These are phyloP conservation scores for Coelopa frigida DNA, from an alignment of 1,140 invertebrate species.

Conservation along the genomic window DNA sequence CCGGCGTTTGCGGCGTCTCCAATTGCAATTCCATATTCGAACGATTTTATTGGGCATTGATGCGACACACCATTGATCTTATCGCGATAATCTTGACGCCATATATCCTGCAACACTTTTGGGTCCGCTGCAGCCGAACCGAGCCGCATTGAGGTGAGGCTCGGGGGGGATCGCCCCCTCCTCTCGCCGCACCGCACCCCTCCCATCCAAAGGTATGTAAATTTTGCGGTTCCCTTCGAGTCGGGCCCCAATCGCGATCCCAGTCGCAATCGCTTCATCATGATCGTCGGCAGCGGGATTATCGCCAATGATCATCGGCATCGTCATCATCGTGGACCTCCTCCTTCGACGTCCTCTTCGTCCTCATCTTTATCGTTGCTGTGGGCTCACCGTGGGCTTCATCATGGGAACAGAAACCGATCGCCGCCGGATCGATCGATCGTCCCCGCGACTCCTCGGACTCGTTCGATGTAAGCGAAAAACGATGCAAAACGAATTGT, in stretches of 20 bases:
- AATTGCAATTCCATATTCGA: slow-evolving; percentile 19
- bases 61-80: slow-evolving; percentile 21
- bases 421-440: neutral
- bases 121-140: neutral
- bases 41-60: slow-evolving; percentile 21
- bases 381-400: neutral
- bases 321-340: slow-evolving; percentile 4
- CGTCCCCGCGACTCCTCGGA: too few species aligned
- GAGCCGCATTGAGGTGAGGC: neutral
- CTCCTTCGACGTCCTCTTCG: slow-evolving; percentile 8
- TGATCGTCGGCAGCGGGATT: slow-evolving; percentile 1
- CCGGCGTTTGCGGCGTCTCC: slow-evolving; percentile 15
- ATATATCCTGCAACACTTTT: slow-evolving; percentile 5
- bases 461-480: too few species aligned
- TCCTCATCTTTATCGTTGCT: neutral
- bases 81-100: slow-evolving; percentile 22
- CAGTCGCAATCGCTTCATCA: neutral
- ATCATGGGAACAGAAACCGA: neutral
- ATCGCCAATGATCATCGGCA: neutral
- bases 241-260: neutral
- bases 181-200: neutral
- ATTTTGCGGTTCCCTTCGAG: neutral
- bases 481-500: too few species aligned
- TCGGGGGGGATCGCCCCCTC: neutral
- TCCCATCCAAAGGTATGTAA: neutral